Evolutionary conservation across 2,888 invertebrate species (phyloP), one percentile per base, ranked within the genome.

Genomic region (Syritta pipiens): DNA sequence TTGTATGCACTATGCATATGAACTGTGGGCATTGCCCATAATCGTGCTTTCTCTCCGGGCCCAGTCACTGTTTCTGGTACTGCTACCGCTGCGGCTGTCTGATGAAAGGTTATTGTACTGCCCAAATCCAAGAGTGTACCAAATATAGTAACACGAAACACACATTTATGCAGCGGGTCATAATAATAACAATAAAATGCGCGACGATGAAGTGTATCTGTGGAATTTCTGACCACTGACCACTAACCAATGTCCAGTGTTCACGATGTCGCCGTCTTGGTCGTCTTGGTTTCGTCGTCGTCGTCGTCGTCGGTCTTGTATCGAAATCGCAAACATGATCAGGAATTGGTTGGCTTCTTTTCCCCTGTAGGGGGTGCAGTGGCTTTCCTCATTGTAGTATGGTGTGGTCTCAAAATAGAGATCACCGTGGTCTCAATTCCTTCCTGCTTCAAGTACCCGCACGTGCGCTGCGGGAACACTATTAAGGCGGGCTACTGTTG

Each of bases 51-150:
- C 81, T 81, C 81, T 75, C 51, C 42, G 28, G 30, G 10, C 22
- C 5, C 22, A 26, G 40, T 24, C 49, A 10, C 30, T 48, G 28
- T n/a, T 28, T 4, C 32, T 12, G 12, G 10, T 7, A 14, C 37
- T 14, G 37, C 37, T 37, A n/a, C n/a, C n/a, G 44, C 44, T 46
- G 22, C 22, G 12, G 30, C 30, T 22, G 19, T 26, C 44, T 9
- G 48, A n/a, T n/a, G n/a, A 81, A 63, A 81, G 81, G 81, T 81
- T 81, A 81, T 69, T 81, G 82, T 72, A 81, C 81, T 82, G 76
- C 81, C 81, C 71, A 81, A 81, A 81, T 81, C 59, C 35, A 53
- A 74, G 65, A 62, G 71, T 71, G 60, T 60, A 74, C 63, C 42
- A 55, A 63, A 72, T 51, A 37, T 67, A 63, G 49, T 44, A 65